Conservation (phyloP, 1,140 invertebrate genomes). For the Lethrus apterus region DNA sequence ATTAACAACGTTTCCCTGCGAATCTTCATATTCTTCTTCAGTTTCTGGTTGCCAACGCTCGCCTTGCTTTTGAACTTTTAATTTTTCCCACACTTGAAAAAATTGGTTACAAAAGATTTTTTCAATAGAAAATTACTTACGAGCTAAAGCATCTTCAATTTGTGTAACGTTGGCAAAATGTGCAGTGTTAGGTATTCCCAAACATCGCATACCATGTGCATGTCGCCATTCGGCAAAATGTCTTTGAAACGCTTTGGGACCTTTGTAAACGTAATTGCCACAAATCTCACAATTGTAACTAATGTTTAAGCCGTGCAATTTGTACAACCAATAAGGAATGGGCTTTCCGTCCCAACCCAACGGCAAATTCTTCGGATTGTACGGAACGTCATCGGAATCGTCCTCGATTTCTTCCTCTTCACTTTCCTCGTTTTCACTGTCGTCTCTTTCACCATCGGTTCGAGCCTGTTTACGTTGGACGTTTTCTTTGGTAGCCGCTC, state of each 20-base stretch:
- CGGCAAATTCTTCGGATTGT: conserved; percentile 99
- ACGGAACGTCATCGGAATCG: conserved; percentile 85
- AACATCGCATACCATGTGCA: conserved; percentile 97
- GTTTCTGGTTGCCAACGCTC: conserved; percentile 95
- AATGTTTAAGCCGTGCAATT: conserved; percentile 97
- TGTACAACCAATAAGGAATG: conserved; percentile 99
- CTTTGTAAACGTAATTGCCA: conserved; percentile 99
- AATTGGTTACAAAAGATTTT: background rate
- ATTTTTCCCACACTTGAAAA: conserved; percentile 87
- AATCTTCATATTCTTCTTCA: conserved; percentile 99
- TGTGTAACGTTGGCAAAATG: conserved; percentile 99
- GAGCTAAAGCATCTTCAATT: conserved; percentile 94
- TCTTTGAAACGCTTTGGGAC: conserved; percentile 98
- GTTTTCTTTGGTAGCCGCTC: conserved; percentile 92
- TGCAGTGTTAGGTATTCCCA: conserved; percentile 98
- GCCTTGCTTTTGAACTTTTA: conserved; percentile 89
- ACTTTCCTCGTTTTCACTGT: conserved; percentile 86
- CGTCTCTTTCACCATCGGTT: conserved; percentile 88
- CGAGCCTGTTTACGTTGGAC: conserved; percentile 96
- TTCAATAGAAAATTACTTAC: conserved; percentile 48
- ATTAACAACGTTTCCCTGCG: conserved; percentile 96
- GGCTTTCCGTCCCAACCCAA: conserved; percentile 99
- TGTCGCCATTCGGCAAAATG: conserved; percentile 99
- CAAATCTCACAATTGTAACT: conserved; percentile 99
- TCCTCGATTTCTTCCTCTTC: conserved; percentile 82